Evolutionary conservation across 2,888 invertebrate species (phyloP), one percentile per base, ranked within the genome.

Genomic region (Meghimatium bilineatum): DNA sequence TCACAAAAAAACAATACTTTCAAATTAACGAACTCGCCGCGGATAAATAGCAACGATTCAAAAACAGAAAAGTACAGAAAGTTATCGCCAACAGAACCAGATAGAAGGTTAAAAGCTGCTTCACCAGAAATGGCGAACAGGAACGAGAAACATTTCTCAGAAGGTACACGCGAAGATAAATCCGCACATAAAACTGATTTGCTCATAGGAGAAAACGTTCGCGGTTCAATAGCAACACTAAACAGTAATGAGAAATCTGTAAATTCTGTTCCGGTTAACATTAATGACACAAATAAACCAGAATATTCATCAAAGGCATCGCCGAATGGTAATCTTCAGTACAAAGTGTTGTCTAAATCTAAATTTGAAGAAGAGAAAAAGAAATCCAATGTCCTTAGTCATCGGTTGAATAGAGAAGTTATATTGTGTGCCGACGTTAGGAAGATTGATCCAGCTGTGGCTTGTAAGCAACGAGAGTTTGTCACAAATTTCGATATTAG

Each of bases 221-320:
- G 8, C 1, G 20, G n/a, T 44, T 14, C 72, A 1, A n/a, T 49
- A 49, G 29, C 29, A 29, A 44, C 23, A 12, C 44, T 29, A 14
- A 72, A n/a, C 72, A 72, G 72, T 26, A 72, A 72, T 29, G 72
- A 72, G 6, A 72, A n/a, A 49, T 36, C 17, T 44, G 44, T 44
- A 2, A 29, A 23, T 10, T 29, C n/a, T 44, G 29, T 29, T 0
- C n/a, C 38, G n/a, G 3, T 29, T 17, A 49, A 72, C n/a, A 0
- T 49, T 3, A 17, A 8, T 14, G 20, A 1, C 2, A 26, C 36
- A 14, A 72, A 72, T 29, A 44, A 44, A 29, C 29, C 44, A 17
- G 17, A 44, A 1, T 8, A 14, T 44, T 72, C 49, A 12, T 12
- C 14, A 29, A 72, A 8, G 49, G 26, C 44, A 2, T 72, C 72